phyloP scores from a whole-genome alignment of 1,140 invertebrate genomes.

The Ceratina japonica region DNA sequence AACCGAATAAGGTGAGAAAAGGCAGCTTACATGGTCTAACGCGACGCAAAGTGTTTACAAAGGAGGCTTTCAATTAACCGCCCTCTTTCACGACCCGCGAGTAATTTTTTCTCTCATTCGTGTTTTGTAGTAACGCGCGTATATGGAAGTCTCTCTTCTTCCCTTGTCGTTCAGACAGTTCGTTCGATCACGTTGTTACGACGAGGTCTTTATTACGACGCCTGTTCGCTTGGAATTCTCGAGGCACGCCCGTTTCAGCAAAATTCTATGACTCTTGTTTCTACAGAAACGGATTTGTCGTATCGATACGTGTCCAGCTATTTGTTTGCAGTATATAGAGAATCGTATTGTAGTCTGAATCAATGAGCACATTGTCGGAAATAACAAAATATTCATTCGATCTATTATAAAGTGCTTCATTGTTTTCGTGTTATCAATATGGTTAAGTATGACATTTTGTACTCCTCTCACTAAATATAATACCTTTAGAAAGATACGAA shows the following conservation, averaged over 20 bases:
- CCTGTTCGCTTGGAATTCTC: not conserved
- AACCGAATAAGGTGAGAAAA: not conserved
- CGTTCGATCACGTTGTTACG: not conserved
- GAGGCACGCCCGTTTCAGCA: not conserved
- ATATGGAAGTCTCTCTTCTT: not conserved
- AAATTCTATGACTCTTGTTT: not conserved
- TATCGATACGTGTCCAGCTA: not conserved
- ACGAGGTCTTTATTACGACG: not conserved
- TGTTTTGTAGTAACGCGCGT: not conserved
- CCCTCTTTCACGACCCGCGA: not conserved
- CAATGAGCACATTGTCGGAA: too few relatives aligned
- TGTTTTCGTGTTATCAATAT: too few relatives aligned
- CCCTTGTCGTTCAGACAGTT: not conserved
- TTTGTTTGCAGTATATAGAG: not conserved
- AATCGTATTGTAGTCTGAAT: too few relatives aligned
- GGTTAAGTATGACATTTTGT: too few relatives aligned
- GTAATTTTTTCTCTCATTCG: not conserved
- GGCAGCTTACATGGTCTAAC: too few relatives aligned
- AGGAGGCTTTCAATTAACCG: slow-evolving; percentile 11
- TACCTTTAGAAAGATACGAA: too few relatives aligned
- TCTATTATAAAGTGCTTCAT: too few relatives aligned
- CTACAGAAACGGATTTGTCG: not conserved
- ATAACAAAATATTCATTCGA: too few relatives aligned
- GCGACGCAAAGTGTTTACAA: not conserved
- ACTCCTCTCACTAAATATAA: too few relatives aligned